phyloP scores from a whole-genome alignment of 2,888 invertebrate species.

The Aleiodes alternator region DNA sequence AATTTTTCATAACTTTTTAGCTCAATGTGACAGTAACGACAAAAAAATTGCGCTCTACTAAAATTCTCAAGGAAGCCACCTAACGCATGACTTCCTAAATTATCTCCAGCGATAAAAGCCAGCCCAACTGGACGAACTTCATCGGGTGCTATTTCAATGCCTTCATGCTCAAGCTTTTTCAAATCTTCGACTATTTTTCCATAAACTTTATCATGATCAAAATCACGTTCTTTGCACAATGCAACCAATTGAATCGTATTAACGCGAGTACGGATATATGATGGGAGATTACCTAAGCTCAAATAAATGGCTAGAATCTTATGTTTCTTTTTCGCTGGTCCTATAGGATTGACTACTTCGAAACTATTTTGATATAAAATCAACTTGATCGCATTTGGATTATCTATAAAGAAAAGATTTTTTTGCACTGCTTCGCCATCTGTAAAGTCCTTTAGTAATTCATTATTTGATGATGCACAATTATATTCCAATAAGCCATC shows the following conservation, averaged over 20 bases:
- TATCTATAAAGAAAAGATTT: slow-evolving; percentile 56
- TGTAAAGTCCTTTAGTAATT: slow-evolving; percentile 56
- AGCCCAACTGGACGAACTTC: slow-evolving; percentile 17
- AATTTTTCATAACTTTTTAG: background rate
- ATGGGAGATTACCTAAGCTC: slow-evolving; percentile 51
- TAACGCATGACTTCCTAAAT: slow-evolving; percentile 54
- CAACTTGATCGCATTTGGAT: slow-evolving; percentile 53
- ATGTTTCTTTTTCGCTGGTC: slow-evolving; percentile 52
- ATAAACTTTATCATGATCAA: slow-evolving; percentile 52
- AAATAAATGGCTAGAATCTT: slow-evolving; percentile 55
- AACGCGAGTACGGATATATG: slow-evolving; percentile 48
- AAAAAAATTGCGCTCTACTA: slow-evolving; percentile 37
- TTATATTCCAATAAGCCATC: background rate
- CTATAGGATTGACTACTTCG: slow-evolving; percentile 55
- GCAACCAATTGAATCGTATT: slow-evolving; percentile 53
- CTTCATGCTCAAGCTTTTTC: slow-evolving; percentile 47
- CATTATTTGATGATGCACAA: slow-evolving; percentile 16
- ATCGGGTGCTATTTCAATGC: slow-evolving; percentile 39
- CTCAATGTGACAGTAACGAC: slow-evolving; percentile 33
- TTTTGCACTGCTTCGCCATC: slow-evolving; percentile 57
- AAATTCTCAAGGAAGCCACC: slow-evolving; percentile 57
- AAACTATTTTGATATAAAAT: slow-evolving; percentile 57
- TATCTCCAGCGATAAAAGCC: slow-evolving; percentile 55
- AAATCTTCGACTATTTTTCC: slow-evolving; percentile 52
- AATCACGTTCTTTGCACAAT: slow-evolving; percentile 46